Percentiles rank a stretch among this genome's conserved stretches.
Conservation (phyloP, 2,113 vertebrate genomes). For the Sebastes schlegelii region DNA sequence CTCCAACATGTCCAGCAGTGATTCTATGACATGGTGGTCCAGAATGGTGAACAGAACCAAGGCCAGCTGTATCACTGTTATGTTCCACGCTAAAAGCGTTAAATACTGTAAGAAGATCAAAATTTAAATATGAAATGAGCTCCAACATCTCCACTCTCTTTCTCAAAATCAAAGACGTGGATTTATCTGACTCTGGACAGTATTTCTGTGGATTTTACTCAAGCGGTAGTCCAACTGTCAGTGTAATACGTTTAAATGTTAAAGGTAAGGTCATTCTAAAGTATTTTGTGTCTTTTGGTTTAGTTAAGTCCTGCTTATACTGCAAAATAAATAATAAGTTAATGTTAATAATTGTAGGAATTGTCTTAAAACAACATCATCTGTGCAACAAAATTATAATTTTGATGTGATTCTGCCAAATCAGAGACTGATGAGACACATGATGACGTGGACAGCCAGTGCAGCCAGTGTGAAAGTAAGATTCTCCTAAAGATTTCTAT, state of each 20-base stretch:
- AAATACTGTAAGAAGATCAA: not conserved
- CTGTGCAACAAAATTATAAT: too few species aligned
- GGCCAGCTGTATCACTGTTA: not conserved
- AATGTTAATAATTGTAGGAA: too few species aligned
- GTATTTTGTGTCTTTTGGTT: not conserved
- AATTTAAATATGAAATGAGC: not conserved
- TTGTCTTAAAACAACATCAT: too few species aligned
- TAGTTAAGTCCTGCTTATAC: too few species aligned
- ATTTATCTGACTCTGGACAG: accelerated
- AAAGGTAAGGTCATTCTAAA: conserved; percentile 4
- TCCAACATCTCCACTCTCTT: not conserved
- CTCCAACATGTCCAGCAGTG: conserved; percentile 22
- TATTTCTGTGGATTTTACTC: conserved; percentile 23
- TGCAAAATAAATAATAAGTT: too few species aligned
- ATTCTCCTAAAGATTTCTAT: not conserved
- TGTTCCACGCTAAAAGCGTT: accelerated
- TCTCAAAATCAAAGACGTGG: conserved; percentile 3
- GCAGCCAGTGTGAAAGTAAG: not conserved
- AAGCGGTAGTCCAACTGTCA: not conserved
- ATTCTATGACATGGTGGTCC: not conserved
- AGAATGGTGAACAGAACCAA: not conserved
- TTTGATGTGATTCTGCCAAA: too few species aligned
- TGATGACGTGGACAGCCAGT: too few species aligned
- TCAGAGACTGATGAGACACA: too few species aligned
- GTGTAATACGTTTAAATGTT: not conserved